Evolutionary conservation across 2,113 vertebrate species (phyloP).

Genomic region (Pholis gunnellus): DNA sequence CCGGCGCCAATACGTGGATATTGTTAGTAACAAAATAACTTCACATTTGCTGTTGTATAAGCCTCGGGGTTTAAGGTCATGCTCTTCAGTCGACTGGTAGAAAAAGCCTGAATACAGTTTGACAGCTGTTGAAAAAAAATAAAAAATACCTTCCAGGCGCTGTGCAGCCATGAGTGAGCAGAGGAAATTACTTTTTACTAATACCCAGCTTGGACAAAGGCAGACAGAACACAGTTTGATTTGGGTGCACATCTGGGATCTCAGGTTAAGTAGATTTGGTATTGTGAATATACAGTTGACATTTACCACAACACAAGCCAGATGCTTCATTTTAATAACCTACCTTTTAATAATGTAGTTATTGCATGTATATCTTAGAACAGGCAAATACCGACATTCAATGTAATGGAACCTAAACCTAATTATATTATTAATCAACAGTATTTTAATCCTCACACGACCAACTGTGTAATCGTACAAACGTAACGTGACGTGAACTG

Average conservation of each 20-base stretch:
- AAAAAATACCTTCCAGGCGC: conserved; percentile 42
- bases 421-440: neutral
- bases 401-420: neutral
- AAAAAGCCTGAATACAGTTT: conserved; percentile 54
- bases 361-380: neutral
- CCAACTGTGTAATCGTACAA: neutral
- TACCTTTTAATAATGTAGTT: neutral
- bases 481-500: neutral
- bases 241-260: conserved; percentile 52
- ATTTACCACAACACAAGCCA: conserved; percentile 6
- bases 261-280: conserved; percentile 4
- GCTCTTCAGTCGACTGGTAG: conserved; percentile 41
- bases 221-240: conserved; percentile 49
- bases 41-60: conserved; percentile 38
- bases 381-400: neutral
- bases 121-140: conserved; percentile 58
- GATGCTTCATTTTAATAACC: neutral
- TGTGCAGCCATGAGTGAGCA: conserved; percentile 62
- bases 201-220: conserved; percentile 60
- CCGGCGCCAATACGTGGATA: conserved; percentile 10
- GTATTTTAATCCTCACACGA: neutral
- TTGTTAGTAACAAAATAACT: conserved; percentile 34
- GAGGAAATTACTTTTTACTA: conserved; percentile 71
- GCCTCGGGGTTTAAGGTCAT: conserved; percentile 54
- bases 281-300: neutral